Percentiles rank a stretch among this genome's conserved stretches.
Evolutionary conservation across 2,888 invertebrate genomes (phyloP).

Genomic region (Drepana falcataria): DNA sequence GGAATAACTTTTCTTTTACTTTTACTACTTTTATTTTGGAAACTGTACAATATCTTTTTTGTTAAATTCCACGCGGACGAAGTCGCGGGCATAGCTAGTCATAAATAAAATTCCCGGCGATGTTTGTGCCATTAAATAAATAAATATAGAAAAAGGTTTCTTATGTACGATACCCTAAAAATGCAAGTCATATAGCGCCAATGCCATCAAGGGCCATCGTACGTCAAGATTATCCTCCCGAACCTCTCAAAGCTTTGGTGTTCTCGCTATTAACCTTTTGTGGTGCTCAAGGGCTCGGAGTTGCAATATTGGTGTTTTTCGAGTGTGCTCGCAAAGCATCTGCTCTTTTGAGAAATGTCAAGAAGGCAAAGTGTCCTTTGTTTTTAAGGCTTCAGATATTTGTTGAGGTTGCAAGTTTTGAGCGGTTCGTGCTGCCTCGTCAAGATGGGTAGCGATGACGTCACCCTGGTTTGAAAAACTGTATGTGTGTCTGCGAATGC

Average conservation of each 20-base stretch:
- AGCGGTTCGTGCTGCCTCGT: background rate
- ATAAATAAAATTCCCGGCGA: too few species aligned
- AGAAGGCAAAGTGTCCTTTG: background rate
- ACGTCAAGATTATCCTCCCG: background rate
- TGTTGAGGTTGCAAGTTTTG: background rate
- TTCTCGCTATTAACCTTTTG: background rate
- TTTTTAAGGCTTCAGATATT: background rate
- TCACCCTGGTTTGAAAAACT: too few species aligned
- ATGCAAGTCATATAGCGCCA: background rate
- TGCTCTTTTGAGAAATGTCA: slow-evolving; percentile 1
- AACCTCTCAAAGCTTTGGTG: background rate
- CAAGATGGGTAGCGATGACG: too few species aligned
- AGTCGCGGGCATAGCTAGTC: too few species aligned
- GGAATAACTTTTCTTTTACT: too few species aligned
- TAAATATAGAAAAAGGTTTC: too few species aligned
- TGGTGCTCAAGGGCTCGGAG: background rate
- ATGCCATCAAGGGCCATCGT: background rate
- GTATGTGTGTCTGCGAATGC: too few species aligned
- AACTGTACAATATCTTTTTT: too few species aligned
- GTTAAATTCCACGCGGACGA: too few species aligned
- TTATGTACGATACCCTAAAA: too few species aligned
- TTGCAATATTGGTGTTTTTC: slow-evolving; percentile 2
- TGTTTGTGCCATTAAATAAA: background rate
- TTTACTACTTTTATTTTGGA: too few species aligned
- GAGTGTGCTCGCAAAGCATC: background rate